Conservation (phyloP, 2,888 invertebrate species). For the Lasioglossum vierecki region DNA sequence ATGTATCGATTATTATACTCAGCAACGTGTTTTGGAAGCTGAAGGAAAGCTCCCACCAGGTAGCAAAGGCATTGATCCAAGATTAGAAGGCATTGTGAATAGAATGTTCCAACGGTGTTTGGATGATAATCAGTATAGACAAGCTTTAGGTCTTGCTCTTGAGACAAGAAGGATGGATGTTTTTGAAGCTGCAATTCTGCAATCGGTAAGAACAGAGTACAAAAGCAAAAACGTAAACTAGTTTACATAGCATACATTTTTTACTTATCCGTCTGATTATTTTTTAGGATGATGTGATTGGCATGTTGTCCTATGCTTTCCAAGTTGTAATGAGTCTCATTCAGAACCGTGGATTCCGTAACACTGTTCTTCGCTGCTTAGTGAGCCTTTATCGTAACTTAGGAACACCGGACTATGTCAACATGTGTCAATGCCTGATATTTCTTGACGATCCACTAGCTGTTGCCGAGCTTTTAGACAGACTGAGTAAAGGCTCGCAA, state of each 20-base stretch:
- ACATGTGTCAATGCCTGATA: conserved; percentile 99
- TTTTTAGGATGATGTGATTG: conserved; percentile 91
- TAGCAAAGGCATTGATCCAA: conserved; percentile 90
- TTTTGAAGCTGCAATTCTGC: conserved; percentile 95
- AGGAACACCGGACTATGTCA: conserved; percentile 97
- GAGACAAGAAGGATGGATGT: conserved; percentile 99
- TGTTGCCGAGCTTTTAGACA: conserved; percentile 96
- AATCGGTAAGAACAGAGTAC: conserved; percentile 86
- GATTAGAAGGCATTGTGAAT: conserved; percentile 96
- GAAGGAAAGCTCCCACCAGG: conserved; percentile 87
- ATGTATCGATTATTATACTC: conserved; percentile 98
- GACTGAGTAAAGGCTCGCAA: conserved; percentile 91
- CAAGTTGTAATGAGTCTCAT: conserved; percentile 98
- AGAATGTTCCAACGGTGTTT: conserved; percentile 98
- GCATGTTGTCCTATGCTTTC: conserved; percentile 97
- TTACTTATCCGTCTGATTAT: conserved; percentile 22
- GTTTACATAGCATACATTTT: background rate
- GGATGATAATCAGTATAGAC: conserved; percentile 96
- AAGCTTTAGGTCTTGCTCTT: conserved; percentile 97
- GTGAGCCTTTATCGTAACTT: conserved; percentile 95
- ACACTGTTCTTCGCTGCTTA: conserved; percentile 94
- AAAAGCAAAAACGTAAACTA: background rate
- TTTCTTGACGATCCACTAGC: conserved; percentile 97
- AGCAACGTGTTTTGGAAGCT: conserved; percentile 91
- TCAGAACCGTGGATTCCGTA: conserved; percentile 96